Evolutionary conservation across 2,113 vertebrate genomes (phyloP).

Genomic region (Paraplagusia blochii): DNA sequence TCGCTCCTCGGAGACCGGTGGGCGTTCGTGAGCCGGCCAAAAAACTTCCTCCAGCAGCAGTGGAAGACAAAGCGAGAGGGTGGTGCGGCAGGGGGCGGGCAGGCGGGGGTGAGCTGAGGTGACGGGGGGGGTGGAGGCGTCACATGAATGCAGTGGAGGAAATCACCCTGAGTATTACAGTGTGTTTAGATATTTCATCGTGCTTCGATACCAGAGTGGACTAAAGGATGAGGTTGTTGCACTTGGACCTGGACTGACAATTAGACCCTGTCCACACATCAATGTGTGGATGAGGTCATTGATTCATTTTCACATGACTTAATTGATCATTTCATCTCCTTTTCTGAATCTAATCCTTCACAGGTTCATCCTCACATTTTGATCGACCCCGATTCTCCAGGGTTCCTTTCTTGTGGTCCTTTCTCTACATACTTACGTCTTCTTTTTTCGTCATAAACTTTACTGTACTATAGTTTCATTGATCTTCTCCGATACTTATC

Average conservation of each 20-base stretch:
- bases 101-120: not conserved
- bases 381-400: slow-evolving; percentile 20
- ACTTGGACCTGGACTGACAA: slow-evolving; percentile 29
- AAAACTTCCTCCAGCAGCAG: slow-evolving; percentile 59
- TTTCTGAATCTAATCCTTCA: slow-evolving; percentile 47
- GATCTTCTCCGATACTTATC: too few species aligned
- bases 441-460: too few species aligned
- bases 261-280: slow-evolving; percentile 47
- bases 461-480: too few species aligned
- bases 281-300: slow-evolving; percentile 38
- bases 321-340: slow-evolving; percentile 64
- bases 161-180: slow-evolving; percentile 35
- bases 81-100: slow-evolving; percentile 7
- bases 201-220: slow-evolving; percentile 25
- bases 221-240: too few species aligned
- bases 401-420: too few species aligned
- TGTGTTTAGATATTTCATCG: slow-evolving; percentile 34
- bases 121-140: slow-evolving; percentile 33
- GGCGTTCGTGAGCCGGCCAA: slow-evolving; percentile 66
- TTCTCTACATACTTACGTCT: too few species aligned
- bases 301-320: slow-evolving; percentile 58
- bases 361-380: slow-evolving; percentile 58
- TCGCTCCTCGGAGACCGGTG: slow-evolving; percentile 64
- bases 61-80: slow-evolving; percentile 25
- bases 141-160: slow-evolving; percentile 32